phyloP scores from a whole-genome alignment of 1,140 invertebrate species.

The Drosophila aff. region DNA sequence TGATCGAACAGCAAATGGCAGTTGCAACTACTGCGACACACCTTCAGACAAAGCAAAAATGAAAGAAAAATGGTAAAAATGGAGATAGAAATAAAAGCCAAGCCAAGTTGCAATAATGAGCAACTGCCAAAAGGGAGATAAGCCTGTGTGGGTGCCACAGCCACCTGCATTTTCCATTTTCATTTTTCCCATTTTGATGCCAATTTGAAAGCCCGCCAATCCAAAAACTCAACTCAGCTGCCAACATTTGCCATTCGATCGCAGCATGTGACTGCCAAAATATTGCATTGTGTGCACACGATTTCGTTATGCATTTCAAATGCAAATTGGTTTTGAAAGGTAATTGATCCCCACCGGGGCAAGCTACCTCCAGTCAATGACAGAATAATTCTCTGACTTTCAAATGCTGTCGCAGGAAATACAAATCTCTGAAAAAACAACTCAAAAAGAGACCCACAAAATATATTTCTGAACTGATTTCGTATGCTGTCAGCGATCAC shows the following conservation, averaged over 20 bases:
- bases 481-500: constrained; percentile 55
- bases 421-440: constrained; percentile 29
- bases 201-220: constrained; percentile 77
- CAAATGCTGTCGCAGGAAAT: constrained; percentile 69
- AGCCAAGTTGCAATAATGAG: constrained; percentile 60
- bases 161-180: constrained; percentile 69
- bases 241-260: constrained; percentile 28
- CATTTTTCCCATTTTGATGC: constrained; percentile 20
- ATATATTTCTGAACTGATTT: constrained; percentile 54
- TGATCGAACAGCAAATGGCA: constrained; percentile 61
- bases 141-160: constrained; percentile 70
- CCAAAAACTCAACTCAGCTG: constrained; percentile 51
- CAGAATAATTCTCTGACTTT: constrained; percentile 77
- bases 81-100: constrained; percentile 20
- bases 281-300: constrained; percentile 73
- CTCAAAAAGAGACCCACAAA: constrained; percentile 27
- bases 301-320: constrained; percentile 81
- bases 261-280: constrained; percentile 44
- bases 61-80: constrained; percentile 1
- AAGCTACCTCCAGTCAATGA: constrained; percentile 48
- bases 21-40: constrained; percentile 75
- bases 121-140: constrained; percentile 63
- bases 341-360: constrained; percentile 67
- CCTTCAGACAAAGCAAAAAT: constrained; percentile 36
- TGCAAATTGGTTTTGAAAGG: constrained; percentile 82